These are phyloP conservation scores for Oconnorella tubifera DNA, from an alignment of 2,888 invertebrate genomes.

Conservation along the genomic window DNA sequence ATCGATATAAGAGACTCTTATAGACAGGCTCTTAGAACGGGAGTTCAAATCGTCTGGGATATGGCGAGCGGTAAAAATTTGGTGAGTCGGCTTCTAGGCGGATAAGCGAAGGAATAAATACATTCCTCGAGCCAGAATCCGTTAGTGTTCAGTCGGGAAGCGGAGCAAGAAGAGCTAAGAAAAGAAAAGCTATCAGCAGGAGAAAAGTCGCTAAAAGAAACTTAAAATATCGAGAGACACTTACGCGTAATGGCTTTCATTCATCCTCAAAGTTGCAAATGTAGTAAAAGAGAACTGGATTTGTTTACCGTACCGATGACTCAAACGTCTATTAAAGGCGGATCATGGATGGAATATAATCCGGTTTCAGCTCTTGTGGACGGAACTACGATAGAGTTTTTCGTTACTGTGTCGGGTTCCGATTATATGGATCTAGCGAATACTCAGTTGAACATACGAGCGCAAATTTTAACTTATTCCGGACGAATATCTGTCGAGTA, in stretches of 20 bases:
- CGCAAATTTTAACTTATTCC: too few species aligned
- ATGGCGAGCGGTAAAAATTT: background rate
- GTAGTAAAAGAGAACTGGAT: background rate
- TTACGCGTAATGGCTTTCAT: conserved; percentile 1
- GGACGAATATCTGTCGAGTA: too few species aligned
- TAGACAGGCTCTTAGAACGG: background rate
- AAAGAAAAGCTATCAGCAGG: too few species aligned
- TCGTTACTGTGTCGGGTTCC: background rate
- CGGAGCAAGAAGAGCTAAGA: too few species aligned
- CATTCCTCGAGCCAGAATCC: too few species aligned
- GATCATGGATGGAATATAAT: background rate
- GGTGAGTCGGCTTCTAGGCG: too few species aligned
- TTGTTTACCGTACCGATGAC: background rate
- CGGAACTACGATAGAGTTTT: background rate
- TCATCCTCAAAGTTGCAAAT: background rate
- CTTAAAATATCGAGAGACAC: too few species aligned
- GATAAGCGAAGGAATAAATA: too few species aligned
- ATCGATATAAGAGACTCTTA: background rate
- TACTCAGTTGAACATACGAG: conserved; percentile 6
- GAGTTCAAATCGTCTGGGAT: background rate
- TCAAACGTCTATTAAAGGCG: background rate
- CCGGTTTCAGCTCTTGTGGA: background rate
- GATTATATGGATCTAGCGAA: background rate
- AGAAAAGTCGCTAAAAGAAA: too few species aligned
- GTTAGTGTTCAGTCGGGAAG: too few species aligned